A percentile compares a stretch with the other conserved stretches of the same genome.
Conservation (phyloP, 2,888 invertebrate species). For the Erannis defoliaria region DNA sequence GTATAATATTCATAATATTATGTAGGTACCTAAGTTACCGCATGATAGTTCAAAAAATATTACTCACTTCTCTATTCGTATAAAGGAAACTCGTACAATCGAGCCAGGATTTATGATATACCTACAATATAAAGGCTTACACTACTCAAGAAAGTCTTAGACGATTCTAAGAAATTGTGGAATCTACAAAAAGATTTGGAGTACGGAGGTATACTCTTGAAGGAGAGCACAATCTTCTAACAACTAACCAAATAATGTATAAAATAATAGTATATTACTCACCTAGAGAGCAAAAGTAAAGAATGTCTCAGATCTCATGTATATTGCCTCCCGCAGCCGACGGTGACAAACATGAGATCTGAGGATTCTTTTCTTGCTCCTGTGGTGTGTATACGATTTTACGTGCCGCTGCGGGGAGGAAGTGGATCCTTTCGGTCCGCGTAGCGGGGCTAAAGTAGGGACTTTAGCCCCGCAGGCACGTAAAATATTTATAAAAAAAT, state of each 20-base stretch:
- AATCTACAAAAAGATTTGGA: not conserved
- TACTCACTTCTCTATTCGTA: not conserved
- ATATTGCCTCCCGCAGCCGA: too few relatives aligned
- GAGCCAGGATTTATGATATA: conserved; percentile 4
- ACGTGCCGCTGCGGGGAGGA: too few relatives aligned
- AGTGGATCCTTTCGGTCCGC: too few relatives aligned
- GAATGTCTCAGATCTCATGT: too few relatives aligned
- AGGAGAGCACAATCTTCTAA: not conserved
- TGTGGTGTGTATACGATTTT: too few relatives aligned
- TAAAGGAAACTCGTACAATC: not conserved
- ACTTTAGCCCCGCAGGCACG: too few relatives aligned
- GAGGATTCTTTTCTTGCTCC: too few relatives aligned
- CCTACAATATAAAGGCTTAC: conserved; percentile 2
- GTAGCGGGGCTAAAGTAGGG: too few relatives aligned
- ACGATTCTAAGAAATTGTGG: not conserved
- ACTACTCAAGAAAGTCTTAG: not conserved
- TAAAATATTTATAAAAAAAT: too few relatives aligned
- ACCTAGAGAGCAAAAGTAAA: too few relatives aligned
- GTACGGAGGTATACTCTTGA: not conserved
- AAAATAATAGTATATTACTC: too few relatives aligned
- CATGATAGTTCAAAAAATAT: not conserved
- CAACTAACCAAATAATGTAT: not conserved
- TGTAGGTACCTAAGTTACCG: not conserved
- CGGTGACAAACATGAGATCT: too few relatives aligned
- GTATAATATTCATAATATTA: not conserved